Percentiles rank a stretch among this genome's conserved stretches.
Conservation (phyloP, 2,888 invertebrate genomes). For the Oeneis ivallda region DNA sequence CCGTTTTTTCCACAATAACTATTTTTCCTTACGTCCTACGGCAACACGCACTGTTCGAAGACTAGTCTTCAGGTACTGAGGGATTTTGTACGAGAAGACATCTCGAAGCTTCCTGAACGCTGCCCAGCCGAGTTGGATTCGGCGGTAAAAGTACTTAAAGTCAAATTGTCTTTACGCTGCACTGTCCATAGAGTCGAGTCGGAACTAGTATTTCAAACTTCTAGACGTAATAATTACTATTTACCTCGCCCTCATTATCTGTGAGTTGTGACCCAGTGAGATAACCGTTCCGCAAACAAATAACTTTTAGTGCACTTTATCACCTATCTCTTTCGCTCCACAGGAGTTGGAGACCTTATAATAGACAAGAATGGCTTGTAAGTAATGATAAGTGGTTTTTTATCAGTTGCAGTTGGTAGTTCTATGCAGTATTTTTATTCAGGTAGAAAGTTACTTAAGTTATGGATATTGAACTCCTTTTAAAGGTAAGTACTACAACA, state of each 20-base stretch:
- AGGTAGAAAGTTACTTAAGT: conserved; percentile 1
- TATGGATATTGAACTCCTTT: conserved; percentile 10
- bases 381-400: conserved; percentile 18
- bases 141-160: no score
- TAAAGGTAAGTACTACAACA: no score
- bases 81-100: no score
- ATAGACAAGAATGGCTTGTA: conserved; percentile 20
- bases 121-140: no score
- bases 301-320: conserved; percentile 33
- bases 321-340: conserved; percentile 24
- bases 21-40: no score
- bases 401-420: conserved; percentile 18
- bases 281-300: conserved; percentile 40
- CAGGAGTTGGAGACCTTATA: neutral
- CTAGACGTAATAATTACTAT: conserved; percentile 29
- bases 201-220: conserved; percentile 14
- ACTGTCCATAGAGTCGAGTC: neutral
- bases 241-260: conserved; percentile 41
- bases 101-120: no score
- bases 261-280: conserved; percentile 40
- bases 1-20: no score
- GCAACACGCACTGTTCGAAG: no score
- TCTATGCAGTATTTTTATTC: conserved; percentile 12
- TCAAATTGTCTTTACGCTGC: no score
- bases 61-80: no score